Evolutionary conservation across 2,113 vertebrate genomes (phyloP).

Genomic region (Centropus unirufus): DNA sequence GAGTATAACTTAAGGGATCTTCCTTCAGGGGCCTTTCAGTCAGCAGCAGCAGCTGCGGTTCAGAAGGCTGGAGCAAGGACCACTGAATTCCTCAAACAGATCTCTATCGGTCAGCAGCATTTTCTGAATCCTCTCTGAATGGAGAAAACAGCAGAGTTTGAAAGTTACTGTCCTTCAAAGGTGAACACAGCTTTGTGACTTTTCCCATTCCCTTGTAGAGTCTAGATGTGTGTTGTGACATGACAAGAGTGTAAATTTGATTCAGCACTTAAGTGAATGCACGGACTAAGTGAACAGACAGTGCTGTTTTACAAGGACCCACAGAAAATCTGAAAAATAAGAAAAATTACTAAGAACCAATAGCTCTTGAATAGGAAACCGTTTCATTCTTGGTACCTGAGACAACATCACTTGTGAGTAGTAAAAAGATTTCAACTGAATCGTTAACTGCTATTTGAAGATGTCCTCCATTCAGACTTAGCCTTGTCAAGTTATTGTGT

Average conservation of each 20-base stretch:
- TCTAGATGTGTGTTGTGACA: neutral
- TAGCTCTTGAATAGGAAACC: neutral
- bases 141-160: neutral
- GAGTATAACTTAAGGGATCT: neutral
- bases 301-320: neutral
- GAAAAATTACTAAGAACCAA: neutral
- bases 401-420: neutral
- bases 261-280: neutral
- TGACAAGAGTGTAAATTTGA: neutral
- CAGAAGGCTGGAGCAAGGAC: neutral
- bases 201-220: neutral
- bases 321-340: neutral
- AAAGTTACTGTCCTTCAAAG: neutral
- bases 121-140: neutral
- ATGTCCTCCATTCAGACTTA: neutral
- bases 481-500: rapidly evolving
- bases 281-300: neutral
- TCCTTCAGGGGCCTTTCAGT: neutral
- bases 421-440: neutral
- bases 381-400: neutral
- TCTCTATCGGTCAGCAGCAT: neutral
- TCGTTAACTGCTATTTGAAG: neutral
- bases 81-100: neutral
- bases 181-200: neutral
- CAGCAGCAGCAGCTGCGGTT: neutral